A percentile compares a stretch with the other conserved stretches of the same genome.
Evolutionary conservation across 2,797 vertebrate genomes (phyloP).

Genomic region (Argya squamiceps): DNA sequence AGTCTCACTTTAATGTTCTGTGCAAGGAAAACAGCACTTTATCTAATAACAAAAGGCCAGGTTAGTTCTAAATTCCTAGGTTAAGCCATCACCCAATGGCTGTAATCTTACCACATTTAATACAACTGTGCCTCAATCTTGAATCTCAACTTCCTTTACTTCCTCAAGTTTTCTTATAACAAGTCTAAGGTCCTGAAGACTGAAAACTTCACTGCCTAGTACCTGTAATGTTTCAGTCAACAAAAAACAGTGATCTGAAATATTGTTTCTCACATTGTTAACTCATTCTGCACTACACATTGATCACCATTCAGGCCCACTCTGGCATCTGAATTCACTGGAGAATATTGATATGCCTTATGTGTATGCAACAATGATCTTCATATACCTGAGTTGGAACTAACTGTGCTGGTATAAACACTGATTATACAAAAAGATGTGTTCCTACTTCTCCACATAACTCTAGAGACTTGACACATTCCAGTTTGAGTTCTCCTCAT

Average conservation of each 20-base stretch:
- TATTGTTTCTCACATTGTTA: background rate
- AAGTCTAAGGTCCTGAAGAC: background rate
- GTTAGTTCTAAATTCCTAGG: background rate
- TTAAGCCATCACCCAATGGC: background rate
- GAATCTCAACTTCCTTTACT: background rate
- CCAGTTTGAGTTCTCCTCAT: background rate
- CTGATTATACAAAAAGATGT: background rate
- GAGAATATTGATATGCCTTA: background rate
- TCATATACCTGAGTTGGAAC: background rate
- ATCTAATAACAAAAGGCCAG: background rate
- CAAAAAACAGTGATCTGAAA: background rate
- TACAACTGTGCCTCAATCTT: background rate
- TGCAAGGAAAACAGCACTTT: background rate
- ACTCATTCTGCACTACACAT: background rate
- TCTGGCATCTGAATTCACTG: background rate
- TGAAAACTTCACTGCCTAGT: background rate
- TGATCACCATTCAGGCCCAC: background rate
- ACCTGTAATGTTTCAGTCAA: background rate
- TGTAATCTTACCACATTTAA: background rate
- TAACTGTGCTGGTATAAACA: background rate
- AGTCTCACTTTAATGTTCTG: background rate
- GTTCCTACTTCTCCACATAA: background rate
- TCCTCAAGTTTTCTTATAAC: background rate
- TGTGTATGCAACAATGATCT: background rate
- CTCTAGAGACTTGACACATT: background rate